These are phyloP conservation scores for Oegoconia quadripuncta DNA, from an alignment of 2,888 invertebrate species.

Conservation along the genomic window DNA sequence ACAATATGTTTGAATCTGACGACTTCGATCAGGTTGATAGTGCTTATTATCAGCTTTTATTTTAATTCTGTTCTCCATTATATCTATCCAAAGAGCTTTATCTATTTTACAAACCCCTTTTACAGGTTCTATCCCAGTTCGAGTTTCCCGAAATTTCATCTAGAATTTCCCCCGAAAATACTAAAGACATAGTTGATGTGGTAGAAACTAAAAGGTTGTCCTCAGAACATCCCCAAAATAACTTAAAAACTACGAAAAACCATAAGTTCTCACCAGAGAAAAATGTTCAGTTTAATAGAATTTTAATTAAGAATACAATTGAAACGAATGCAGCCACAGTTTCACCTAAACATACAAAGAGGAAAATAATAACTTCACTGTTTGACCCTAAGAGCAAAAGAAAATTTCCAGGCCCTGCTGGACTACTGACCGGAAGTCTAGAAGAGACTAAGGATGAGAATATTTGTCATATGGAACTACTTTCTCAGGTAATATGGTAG, in stretches of 20 bases:
- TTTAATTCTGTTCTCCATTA: too few relatives aligned
- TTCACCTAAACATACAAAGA: constrained; percentile 54
- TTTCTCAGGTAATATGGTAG: constrained; percentile 65
- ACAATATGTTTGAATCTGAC: constrained; percentile 67
- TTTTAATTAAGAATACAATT: too few relatives aligned
- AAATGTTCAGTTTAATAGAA: background rate
- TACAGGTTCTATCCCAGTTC: constrained; percentile 64
- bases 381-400: constrained; percentile 64
- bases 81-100: too few relatives aligned
- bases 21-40: constrained; percentile 62
- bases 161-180: too few relatives aligned
- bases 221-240: too few relatives aligned
- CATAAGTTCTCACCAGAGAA: background rate
- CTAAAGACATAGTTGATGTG: too few relatives aligned
- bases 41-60: too few relatives aligned
- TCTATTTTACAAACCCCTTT: too few relatives aligned
- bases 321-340: background rate
- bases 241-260: too few relatives aligned
- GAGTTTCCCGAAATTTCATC: constrained; percentile 51
- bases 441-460: constrained; percentile 53
- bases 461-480: constrained; percentile 56
- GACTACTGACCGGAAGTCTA: constrained; percentile 52
- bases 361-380: constrained; percentile 61
- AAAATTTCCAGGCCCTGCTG: constrained; percentile 72
- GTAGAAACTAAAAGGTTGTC: too few relatives aligned